Percentiles rank a stretch among this genome's conserved stretches.
These are phyloP conservation scores for Drosophila ogumai DNA, from an alignment of 1,140 invertebrate genomes.

Conservation along the genomic window DNA sequence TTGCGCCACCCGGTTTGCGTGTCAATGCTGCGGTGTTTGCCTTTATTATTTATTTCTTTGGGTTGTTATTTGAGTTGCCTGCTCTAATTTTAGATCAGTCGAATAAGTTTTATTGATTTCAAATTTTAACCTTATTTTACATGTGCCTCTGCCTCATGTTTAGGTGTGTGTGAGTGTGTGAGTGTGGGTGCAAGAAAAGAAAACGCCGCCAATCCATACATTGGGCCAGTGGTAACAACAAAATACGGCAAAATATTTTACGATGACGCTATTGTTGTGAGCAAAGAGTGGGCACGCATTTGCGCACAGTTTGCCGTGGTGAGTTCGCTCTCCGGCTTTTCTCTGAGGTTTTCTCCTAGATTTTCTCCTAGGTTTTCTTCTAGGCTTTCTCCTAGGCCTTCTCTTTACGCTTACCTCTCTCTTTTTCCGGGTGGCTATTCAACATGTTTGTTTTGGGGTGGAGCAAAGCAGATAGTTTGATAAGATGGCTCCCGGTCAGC, in stretches of 20 bases:
- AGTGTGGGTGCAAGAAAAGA: conserved; percentile 31
- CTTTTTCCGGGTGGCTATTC: conserved; percentile 41
- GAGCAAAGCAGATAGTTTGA: conserved; percentile 42
- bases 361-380: not conserved
- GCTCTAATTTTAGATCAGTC: conserved; percentile 78
- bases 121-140: conserved; percentile 83
- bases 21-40: conserved; percentile 43
- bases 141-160: conserved; percentile 24
- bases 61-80: conserved; percentile 49
- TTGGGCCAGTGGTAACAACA: conserved; percentile 64
- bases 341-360: conserved; percentile 10
- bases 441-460: conserved; percentile 69
- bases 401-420: conserved; percentile 4
- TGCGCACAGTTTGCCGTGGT: conserved; percentile 62
- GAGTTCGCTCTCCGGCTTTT: conserved; percentile 45
- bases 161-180: not conserved
- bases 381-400: not conserved
- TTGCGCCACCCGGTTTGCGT: conserved; percentile 45
- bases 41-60: conserved; percentile 56
- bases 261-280: conserved; percentile 78
- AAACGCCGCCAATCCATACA: conserved; percentile 53
- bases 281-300: conserved; percentile 41
- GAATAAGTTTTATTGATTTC: conserved; percentile 83
- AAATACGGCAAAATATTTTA: conserved; percentile 77
- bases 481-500: conserved; percentile 62